These are phyloP conservation scores for Tenthredo scrophulariae DNA, from an alignment of 2,888 invertebrate species.

Conservation along the genomic window DNA sequence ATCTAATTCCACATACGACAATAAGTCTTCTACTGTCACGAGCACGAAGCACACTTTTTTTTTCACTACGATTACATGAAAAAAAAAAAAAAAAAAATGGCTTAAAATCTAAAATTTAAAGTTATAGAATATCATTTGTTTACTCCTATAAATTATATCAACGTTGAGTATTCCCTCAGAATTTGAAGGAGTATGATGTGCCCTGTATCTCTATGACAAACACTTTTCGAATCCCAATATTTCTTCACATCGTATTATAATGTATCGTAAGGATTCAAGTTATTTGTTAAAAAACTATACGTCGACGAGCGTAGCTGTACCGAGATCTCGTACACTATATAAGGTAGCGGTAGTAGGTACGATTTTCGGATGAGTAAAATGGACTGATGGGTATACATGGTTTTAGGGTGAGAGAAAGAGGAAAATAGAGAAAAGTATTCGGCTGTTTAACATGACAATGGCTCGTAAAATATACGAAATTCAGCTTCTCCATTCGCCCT, in stretches of 20 bases:
- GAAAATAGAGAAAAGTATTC: constrained; percentile 54
- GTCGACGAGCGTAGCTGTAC: not conserved
- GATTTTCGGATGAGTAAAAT: not conserved
- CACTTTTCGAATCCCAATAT: too few relatives aligned
- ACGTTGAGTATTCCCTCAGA: too few relatives aligned
- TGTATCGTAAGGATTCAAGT: not conserved
- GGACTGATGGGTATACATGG: not conserved
- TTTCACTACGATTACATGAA: too few relatives aligned
- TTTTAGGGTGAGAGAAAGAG: not conserved
- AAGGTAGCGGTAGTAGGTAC: not conserved
- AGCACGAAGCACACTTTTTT: too few relatives aligned
- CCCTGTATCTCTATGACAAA: too few relatives aligned
- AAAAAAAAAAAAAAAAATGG: too few relatives aligned
- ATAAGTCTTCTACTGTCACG: too few relatives aligned
- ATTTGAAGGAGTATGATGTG: too few relatives aligned
- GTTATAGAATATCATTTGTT: too few relatives aligned
- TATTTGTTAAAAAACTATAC: not conserved
- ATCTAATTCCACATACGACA: not conserved
- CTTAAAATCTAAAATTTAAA: too few relatives aligned
- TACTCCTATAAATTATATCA: too few relatives aligned
- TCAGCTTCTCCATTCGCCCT: constrained; percentile 58
- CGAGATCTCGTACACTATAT: not conserved
- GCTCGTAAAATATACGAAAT: constrained; percentile 64
- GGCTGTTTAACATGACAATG: constrained; percentile 65
- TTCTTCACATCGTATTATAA: too few relatives aligned